Base-by-base conservation (phyloP, 1,140 invertebrate species). In the Luehdorfia chinensis region DNA sequence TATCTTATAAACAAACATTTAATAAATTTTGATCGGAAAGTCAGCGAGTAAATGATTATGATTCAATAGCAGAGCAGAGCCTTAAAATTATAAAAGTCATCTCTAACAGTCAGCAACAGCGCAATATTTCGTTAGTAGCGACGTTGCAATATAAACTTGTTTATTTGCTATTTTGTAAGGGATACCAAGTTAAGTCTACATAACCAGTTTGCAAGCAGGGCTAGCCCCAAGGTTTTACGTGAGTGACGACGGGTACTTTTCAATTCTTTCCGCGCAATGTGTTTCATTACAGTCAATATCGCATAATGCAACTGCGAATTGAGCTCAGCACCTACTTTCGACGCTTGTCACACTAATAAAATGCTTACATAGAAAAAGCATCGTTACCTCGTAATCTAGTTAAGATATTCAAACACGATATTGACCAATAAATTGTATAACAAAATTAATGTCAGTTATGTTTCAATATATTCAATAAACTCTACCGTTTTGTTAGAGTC, bases 141-240 rank as follows among this genome's bases (percentile, higher is more conserved):
- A 7, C 36, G 39, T 43, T 43, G 39, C 39, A 30, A 43, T 43
- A 43, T 28, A 43, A 43, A 43, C 39, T 43, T 30, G 39, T 43
- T 43, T 43, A 28, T 43, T 43, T 43, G 39, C 39, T 43, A 43
- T 43, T 43, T 43, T 43, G 39, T 43, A 43, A 43, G 39, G 39
- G 39, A 28, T 43, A 43, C 39, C n/a, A 30, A 43, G 39, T 43
- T 27, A 30, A 43, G 39, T 43, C 39, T 43, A 43, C 25, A 43
- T 43, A 43, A 43, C 39, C 39, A 28, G 39, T 43, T 43, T 43
- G 23, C 15, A 30, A 43, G 39, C 39, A 43, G 39, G 39, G 39
- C 39, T 43, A 43, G 39, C 39, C 39, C 39, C 25, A 43, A 30
- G 39, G 39, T 43, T 43, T 43, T 43, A 25, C 39, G 39, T 7